These are phyloP conservation scores for Phyllostomus hastatus DNA, from an alignment of 2,113 vertebrate genomes.

Conservation along the genomic window DNA sequence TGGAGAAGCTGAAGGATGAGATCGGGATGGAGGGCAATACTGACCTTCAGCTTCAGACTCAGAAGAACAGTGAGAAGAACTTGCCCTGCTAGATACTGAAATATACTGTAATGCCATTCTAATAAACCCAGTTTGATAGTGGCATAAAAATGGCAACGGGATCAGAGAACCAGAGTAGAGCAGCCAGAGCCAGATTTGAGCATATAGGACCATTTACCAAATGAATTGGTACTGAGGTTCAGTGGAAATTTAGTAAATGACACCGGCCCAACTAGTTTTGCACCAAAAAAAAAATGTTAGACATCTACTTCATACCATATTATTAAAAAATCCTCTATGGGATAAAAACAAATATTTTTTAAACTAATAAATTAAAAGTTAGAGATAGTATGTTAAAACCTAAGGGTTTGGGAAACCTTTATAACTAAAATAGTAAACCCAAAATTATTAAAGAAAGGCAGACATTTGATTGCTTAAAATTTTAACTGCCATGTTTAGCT, in stretches of 20 bases:
- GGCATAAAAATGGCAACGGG: not conserved
- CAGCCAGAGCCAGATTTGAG: not conserved
- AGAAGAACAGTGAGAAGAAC: not conserved
- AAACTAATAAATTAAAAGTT: not conserved
- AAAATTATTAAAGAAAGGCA: not conserved
- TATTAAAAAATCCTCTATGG: not conserved
- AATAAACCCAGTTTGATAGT: not conserved
- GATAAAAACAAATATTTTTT: not conserved
- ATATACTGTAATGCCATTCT: not conserved
- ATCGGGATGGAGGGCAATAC: not conserved
- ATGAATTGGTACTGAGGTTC: not conserved
- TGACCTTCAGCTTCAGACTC: not conserved
- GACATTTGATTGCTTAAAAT: not conserved
- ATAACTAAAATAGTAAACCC: slow-evolving; percentile 21
- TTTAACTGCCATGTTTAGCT: not conserved
- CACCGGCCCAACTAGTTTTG: not conserved
- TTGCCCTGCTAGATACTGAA: not conserved
- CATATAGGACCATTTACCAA: not conserved
- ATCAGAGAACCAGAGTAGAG: not conserved
- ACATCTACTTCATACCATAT: not conserved
- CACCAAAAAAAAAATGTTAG: not conserved
- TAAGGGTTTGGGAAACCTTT: not conserved
- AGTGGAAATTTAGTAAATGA: slow-evolving; percentile 8
- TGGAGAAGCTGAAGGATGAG: not conserved
- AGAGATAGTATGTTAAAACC: not conserved